Evolutionary conservation across 30 jellyfish, hydroid and myxozoan genomes (phyloP).

Genomic region (Haliclystus octoradiatus): DNA sequence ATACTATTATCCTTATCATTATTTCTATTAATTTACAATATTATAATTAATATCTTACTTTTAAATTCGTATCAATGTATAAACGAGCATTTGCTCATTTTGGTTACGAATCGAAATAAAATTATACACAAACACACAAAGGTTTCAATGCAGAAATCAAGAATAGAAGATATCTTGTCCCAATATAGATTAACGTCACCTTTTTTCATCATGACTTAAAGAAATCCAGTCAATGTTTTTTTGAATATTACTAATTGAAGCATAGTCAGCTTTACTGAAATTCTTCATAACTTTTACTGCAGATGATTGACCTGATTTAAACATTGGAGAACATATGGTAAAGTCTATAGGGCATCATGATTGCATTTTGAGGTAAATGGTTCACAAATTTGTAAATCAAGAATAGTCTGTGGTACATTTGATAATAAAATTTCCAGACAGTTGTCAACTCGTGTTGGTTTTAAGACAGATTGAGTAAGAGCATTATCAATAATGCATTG

Average conservation of each 20-base stretch:
- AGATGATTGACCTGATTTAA: neutral
- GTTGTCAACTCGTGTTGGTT: neutral
- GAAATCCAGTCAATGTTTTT: neutral
- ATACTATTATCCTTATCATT: too few species aligned
- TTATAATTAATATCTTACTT: too few species aligned
- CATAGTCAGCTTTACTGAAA: neutral
- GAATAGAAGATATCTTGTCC: neutral
- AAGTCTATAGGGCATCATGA: neutral
- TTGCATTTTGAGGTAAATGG: neutral
- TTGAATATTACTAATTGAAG: neutral
- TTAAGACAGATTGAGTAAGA: neutral
- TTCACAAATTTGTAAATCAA: neutral
- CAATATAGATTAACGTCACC: neutral
- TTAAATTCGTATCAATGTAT: too few species aligned
- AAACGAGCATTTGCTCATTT: too few species aligned
- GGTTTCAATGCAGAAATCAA: neutral
- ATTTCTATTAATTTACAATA: too few species aligned
- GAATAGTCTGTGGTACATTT: neutral
- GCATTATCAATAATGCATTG: neutral
- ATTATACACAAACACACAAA: neutral
- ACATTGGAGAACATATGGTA: neutral
- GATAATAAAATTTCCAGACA: neutral
- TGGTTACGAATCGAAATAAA: too few species aligned
- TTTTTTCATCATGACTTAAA: neutral
- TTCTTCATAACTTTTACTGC: too few species aligned